Evolutionary conservation across 2,888 invertebrate species (phyloP).

Genomic region (Pegoplata infirma): DNA sequence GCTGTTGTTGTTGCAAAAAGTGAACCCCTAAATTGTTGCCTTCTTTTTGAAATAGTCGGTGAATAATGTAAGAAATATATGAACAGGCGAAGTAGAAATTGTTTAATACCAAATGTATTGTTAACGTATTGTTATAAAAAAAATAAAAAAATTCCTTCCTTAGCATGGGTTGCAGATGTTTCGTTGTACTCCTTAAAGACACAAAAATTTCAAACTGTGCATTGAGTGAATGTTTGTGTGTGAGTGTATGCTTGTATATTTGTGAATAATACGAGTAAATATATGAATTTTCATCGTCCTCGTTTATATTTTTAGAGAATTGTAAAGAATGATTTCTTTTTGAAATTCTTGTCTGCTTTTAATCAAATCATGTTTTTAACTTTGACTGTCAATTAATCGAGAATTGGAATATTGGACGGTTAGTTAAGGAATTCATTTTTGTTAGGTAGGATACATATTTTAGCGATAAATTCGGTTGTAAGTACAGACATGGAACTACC

Average conservation of each 20-base stretch:
- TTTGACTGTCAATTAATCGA: no score
- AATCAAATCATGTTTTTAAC: no score
- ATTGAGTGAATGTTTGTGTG: no score
- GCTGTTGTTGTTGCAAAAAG: constrained; percentile 28
- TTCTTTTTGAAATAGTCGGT: constrained; percentile 24
- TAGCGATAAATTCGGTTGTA: no score
- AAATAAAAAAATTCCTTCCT: no score
- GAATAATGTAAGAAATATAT: constrained; percentile 43
- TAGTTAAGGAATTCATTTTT: no score
- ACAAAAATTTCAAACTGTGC: constrained; percentile 7
- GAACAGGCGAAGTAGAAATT: constrained; percentile 37
- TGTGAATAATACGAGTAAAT: background rate
- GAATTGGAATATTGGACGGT: no score
- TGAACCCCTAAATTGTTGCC: constrained; percentile 51
- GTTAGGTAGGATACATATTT: no score
- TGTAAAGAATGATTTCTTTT: background rate
- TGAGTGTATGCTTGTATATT: constrained; percentile 18
- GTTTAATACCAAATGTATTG: constrained; percentile 57
- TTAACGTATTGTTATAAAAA: constrained; percentile 44
- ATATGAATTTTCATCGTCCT: constrained; percentile 19
- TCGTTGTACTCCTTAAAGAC: constrained; percentile 54
- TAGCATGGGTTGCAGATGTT: constrained; percentile 56
- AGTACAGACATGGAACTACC: no score
- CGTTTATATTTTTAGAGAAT: background rate
- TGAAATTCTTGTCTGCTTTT: constrained; percentile 3